These are phyloP conservation scores for Rallus limicola DNA, from an alignment of 2,113 vertebrate species.

Conservation along the genomic window DNA sequence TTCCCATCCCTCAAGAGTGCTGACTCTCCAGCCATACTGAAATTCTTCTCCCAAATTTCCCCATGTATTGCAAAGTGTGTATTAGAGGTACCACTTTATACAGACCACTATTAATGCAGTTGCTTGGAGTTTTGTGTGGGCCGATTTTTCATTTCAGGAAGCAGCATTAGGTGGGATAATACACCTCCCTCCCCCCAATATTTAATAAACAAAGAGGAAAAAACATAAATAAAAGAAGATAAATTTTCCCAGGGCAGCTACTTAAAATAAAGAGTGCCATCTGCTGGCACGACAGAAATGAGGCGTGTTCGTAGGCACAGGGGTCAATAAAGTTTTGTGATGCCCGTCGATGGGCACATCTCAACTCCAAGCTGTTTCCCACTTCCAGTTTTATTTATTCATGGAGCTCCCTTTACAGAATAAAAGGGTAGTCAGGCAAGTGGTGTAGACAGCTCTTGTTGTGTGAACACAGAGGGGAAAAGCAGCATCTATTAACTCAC, in stretches of 20 bases:
- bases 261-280: slow-evolving; percentile 67
- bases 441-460: neutral
- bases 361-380: neutral
- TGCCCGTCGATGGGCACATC: neutral
- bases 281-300: slow-evolving; percentile 33
- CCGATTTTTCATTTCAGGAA: neutral
- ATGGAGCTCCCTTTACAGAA: neutral
- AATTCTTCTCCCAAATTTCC: neutral
- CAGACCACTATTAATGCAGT: neutral
- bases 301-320: neutral
- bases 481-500: neutral
- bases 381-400: slow-evolving; percentile 56
- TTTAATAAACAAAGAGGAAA: neutral
- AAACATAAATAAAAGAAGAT: neutral
- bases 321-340: slow-evolving; percentile 50
- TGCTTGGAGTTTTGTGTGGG: neutral
- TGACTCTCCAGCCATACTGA: neutral
- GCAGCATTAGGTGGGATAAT: neutral
- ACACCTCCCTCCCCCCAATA: neutral
- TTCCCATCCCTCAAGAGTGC: neutral
- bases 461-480: neutral
- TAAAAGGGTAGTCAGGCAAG: slow-evolving; percentile 44
- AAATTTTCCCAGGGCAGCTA: slow-evolving; percentile 6
- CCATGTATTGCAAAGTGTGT: neutral
- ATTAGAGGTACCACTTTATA: neutral